Percentiles rank a stretch among this genome's conserved stretches.
phyloP scores from a whole-genome alignment of 1,140 invertebrate genomes.

The Choristoneura fumiferana region DNA sequence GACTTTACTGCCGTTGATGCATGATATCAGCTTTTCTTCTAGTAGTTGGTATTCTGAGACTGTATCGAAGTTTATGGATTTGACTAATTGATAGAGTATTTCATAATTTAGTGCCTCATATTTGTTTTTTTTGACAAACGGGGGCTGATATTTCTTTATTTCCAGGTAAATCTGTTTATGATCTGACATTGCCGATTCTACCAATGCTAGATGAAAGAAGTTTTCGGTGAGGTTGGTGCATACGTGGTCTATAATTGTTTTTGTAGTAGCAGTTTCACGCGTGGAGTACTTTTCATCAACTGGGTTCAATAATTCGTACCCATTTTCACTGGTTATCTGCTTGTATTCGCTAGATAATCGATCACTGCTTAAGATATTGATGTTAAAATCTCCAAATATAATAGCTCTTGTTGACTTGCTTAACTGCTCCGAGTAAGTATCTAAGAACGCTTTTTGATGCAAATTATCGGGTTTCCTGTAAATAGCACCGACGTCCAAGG shows the following conservation, averaged over 20 bases:
- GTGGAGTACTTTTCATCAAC: conserved; percentile 25
- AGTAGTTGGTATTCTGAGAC: neutral
- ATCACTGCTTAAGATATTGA: neutral
- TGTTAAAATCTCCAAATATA: neutral
- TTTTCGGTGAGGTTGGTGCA: conserved; percentile 23
- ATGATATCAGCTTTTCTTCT: neutral
- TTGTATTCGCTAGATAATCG: conserved; percentile 15
- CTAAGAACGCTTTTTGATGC: conserved; percentile 20
- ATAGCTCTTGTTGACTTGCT: conserved; percentile 1
- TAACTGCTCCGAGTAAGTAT: conserved; percentile 19
- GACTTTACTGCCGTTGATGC: neutral
- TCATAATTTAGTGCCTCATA: conserved; percentile 8
- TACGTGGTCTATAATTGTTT: conserved; percentile 26
- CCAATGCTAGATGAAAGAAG: conserved; percentile 20
- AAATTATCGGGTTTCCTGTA: conserved; percentile 22
- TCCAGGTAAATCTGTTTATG: conserved; percentile 27
- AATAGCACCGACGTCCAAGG: conserved; percentile 28
- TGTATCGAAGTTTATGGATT: neutral
- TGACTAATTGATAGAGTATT: neutral
- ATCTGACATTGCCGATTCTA: conserved; percentile 25
- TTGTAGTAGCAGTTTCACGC: conserved; percentile 23
- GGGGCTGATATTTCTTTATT: neutral
- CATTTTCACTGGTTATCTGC: conserved; percentile 22
- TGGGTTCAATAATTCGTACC: conserved; percentile 27
- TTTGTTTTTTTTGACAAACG: neutral